Conservation (phyloP, 2,797 vertebrate genomes). For the Macropus fuliginosus region DNA sequence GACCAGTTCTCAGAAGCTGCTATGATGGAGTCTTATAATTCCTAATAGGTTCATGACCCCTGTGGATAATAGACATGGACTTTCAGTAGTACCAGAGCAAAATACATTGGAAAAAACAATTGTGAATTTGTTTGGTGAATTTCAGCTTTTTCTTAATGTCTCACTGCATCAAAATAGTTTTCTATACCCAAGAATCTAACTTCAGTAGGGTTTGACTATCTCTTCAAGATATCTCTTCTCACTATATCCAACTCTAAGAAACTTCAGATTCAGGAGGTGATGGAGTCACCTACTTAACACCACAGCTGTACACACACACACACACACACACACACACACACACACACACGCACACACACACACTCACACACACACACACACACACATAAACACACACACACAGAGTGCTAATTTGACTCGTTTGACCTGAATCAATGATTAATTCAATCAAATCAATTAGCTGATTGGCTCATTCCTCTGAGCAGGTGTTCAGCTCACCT, state of each 20-base stretch:
- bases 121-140: neutral
- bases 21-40: neutral
- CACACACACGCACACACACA: too few relatives aligned
- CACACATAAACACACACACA: neutral
- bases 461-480: constrained; percentile 21
- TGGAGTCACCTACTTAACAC: neutral
- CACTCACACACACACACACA: neutral
- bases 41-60: neutral
- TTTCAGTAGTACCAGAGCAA: neutral
- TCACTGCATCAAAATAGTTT: constrained; percentile 8
- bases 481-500: too few relatives aligned
- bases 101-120: constrained; percentile 27
- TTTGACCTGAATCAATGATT: neutral
- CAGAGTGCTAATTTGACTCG: neutral
- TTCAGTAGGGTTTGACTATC: neutral
- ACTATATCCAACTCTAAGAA: neutral
- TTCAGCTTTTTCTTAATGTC: constrained; percentile 21
- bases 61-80: constrained; percentile 2
- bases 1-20: neutral
- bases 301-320: neutral
- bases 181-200: neutral
- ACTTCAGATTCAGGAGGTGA: neutral
- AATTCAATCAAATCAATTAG: constrained; percentile 2
- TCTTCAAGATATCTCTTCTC: neutral
- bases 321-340: neutral